Base-by-base conservation (phyloP, 2,888 invertebrate species). In the Griposia aprilina region DNA sequence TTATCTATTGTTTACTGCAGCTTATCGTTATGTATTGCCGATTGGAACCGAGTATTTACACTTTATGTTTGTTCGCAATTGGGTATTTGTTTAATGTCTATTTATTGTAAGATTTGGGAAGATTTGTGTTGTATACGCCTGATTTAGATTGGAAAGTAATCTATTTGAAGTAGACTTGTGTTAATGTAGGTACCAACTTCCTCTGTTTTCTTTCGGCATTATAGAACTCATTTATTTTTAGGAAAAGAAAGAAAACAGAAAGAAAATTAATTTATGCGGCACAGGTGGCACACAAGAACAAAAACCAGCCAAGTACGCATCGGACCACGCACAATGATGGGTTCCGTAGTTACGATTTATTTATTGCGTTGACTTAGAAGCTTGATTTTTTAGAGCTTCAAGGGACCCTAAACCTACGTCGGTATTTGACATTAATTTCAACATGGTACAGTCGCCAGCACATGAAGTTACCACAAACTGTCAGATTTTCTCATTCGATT, bases 1-100 rank as follows among this genome's bases (percentile, higher is more conserved):
- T 81, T 74, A 68, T 76, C 41, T 63, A 77, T 85, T 85, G 79
- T 80, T 84, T 87, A 76, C 80, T 76, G 71, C 10, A 13, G 15
- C 60, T 71, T 66, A 74, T 74, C 78, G 65, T 66, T 57, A 69
- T 62, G 45, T 73, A 76, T 63, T 62, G 68, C 63, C 60, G 60
- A 78, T 75, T 62, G 59, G 23, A 48, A 62, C 23, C 15, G 11
- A 67, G 69, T 82, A 79, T 82, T 83, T 74, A 57, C 65, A 68
- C 45, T 69, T 76, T 76, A 66, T 57, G 26, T 77, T 57, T 65
- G n/a, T 55, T 73, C 23, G 23, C 36, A 23, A 84, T 69, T 11
- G 52, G 57, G 62, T 62, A 36, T 84, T 74, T 62, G 66, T 71
- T 78, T 68, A 81, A 81, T 81, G 74, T 74, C 20, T 74, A 55